Conservation (phyloP, 1,140 invertebrate species). For the Drosophila repletoides region DNA sequence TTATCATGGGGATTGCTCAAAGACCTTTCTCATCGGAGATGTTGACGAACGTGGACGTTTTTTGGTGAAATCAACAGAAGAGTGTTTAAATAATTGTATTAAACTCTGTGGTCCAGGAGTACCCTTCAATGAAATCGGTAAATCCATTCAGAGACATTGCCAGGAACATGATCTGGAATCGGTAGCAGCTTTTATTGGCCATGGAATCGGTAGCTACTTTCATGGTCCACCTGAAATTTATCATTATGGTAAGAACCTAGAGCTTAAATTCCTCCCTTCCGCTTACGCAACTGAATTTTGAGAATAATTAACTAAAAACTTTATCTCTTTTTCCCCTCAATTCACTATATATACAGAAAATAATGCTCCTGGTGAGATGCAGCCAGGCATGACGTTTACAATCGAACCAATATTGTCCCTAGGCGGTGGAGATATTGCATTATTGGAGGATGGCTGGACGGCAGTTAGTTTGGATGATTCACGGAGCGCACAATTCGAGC, state of each 20-base stretch:
- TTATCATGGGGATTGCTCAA: constrained; percentile 96
- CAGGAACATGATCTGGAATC: constrained; percentile 86
- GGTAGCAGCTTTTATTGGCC: constrained; percentile 92
- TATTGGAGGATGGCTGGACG: constrained; percentile 95
- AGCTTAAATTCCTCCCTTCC: not conserved
- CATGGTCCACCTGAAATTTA: constrained; percentile 95
- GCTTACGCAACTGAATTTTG: too few species aligned
- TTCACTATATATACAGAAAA: constrained; percentile 84
- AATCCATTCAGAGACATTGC: constrained; percentile 86
- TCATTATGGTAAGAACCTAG: constrained; percentile 86
- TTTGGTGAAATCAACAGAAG: constrained; percentile 88
- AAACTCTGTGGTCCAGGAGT: constrained; percentile 89
- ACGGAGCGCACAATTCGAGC: constrained; percentile 94
- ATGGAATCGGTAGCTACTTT: constrained; percentile 96
- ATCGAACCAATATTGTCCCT: constrained; percentile 95
- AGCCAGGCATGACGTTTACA: constrained; percentile 95
- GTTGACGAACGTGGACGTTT: constrained; percentile 89
- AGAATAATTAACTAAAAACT: too few species aligned
- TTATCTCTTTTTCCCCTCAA: too few species aligned
- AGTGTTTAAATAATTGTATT: constrained; percentile 89
- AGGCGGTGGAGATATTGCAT: constrained; percentile 86
- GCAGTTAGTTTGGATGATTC: constrained; percentile 90
- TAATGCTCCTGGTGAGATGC: constrained; percentile 88
- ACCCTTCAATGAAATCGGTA: constrained; percentile 89
- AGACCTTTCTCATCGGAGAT: constrained; percentile 92